Percentiles rank a stretch among this genome's conserved stretches.
Conservation (phyloP, 2,797 vertebrate genomes). For the Enteromius treurensis region DNA sequence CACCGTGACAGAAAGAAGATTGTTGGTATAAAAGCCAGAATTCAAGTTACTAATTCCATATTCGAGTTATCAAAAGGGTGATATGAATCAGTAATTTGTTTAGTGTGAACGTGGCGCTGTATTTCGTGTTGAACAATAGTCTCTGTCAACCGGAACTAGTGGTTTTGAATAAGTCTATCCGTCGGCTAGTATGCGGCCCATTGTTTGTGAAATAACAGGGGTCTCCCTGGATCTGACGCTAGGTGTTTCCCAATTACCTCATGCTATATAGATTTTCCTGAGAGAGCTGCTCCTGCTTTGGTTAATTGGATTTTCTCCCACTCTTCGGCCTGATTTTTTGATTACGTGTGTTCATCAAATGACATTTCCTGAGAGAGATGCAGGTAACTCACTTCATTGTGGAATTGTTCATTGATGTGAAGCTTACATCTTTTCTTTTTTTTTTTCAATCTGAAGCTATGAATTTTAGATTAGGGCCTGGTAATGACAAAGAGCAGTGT, state of each 20-base stretch:
- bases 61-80: neutral
- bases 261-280: conserved; percentile 55
- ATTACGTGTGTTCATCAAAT: conserved; percentile 68
- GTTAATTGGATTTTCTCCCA: conserved; percentile 74
- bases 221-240: conserved; percentile 25
- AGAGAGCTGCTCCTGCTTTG: conserved; percentile 57
- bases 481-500: conserved; percentile 3
- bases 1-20: conserved; percentile 35
- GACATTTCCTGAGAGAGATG: conserved; percentile 62
- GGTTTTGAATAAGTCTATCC: neutral
- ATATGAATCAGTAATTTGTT: conserved; percentile 1
- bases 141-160: neutral
- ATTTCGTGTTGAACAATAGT: neutral
- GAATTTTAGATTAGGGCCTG: conserved; percentile 25
- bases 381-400: conserved; percentile 11
- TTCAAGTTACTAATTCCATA: neutral
- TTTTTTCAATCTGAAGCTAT: neutral
- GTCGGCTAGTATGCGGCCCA: neutral
- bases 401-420: conserved; percentile 18
- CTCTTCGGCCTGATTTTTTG: conserved; percentile 62
- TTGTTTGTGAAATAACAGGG: conserved; percentile 34
- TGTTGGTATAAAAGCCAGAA: conserved; percentile 13
- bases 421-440: conserved; percentile 7
- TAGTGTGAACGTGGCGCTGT: neutral
- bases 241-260: conserved; percentile 63